phyloP scores from a whole-genome alignment of 2,113 vertebrate species.

The Lampris megalopsis region DNA sequence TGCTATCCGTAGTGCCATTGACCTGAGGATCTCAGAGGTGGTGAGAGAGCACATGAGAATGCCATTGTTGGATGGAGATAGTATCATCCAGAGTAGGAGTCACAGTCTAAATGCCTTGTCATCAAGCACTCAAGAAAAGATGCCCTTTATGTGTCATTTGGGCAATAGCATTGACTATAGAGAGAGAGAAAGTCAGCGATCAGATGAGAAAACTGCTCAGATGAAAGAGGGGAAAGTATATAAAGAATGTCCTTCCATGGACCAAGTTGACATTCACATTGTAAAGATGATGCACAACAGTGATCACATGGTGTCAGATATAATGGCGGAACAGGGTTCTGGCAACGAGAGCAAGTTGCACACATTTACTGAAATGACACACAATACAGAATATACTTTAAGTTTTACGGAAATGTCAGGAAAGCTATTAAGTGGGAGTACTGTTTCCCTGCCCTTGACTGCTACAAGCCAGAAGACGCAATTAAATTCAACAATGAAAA shows the following conservation, averaged over 20 bases:
- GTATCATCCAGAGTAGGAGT: constrained; percentile 25
- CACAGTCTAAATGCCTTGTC: constrained; percentile 24
- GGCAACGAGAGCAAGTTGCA: neutral
- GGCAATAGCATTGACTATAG: constrained; percentile 11
- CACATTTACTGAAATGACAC: constrained; percentile 7
- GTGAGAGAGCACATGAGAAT: constrained; percentile 75
- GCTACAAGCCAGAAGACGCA: neutral
- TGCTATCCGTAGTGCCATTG: constrained; percentile 71
- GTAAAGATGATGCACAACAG: constrained; percentile 11
- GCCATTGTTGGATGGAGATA: constrained; percentile 32
- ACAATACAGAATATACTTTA: neutral
- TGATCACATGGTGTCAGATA: constrained; percentile 9
- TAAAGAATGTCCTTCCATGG: neutral
- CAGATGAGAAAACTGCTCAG: constrained; percentile 25
- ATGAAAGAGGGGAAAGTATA: constrained; percentile 12
- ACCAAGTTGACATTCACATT: neutral
- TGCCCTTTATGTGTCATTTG: constrained; percentile 8
- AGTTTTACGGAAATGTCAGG: constrained; percentile 3
- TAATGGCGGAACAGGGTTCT: neutral
- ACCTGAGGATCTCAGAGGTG: constrained; percentile 81
- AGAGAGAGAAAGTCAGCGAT: constrained; percentile 5
- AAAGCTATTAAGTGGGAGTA: neutral
- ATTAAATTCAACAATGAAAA: constrained; percentile 2
- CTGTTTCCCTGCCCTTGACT: neutral
- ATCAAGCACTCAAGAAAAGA: neutral